These are phyloP conservation scores for Microtus oregoni DNA, from an alignment of 2,113 vertebrate species.

Conservation along the genomic window DNA sequence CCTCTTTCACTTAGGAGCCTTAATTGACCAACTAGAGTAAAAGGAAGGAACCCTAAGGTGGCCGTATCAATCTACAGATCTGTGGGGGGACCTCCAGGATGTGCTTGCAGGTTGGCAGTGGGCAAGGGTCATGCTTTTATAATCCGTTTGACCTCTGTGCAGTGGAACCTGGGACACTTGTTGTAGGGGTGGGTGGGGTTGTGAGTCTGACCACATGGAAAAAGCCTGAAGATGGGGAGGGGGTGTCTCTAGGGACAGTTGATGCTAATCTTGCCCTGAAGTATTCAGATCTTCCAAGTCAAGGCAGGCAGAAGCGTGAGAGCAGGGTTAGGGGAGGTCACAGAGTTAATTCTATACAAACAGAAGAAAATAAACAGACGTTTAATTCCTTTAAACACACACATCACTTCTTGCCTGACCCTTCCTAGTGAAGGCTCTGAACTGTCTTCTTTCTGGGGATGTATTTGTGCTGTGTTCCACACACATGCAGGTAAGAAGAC, in stretches of 20 bases:
- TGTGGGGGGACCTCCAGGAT: conserved; percentile 6
- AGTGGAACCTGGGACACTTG: not conserved
- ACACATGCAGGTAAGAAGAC: not conserved
- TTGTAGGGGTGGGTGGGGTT: conserved; percentile 52
- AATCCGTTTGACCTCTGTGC: conserved; percentile 49
- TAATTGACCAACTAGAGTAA: conserved; percentile 12
- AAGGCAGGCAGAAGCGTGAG: conserved; percentile 61
- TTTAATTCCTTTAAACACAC: conserved; percentile 57
- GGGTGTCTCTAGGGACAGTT: conserved; percentile 36
- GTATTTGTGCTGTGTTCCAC: not conserved
- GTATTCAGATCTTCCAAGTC: conserved; percentile 50
- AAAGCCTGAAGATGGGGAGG: conserved; percentile 63
- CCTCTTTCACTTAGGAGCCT: conserved; percentile 31
- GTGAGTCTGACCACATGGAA: conserved; percentile 52
- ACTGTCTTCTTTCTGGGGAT: not conserved
- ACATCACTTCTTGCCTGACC: not conserved
- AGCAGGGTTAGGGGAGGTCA: conserved; percentile 62
- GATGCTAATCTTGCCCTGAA: conserved; percentile 64
- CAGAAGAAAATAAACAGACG: conserved; percentile 72
- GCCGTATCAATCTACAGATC: not conserved
- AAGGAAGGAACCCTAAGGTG: not conserved
- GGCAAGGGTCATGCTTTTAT: conserved; percentile 71
- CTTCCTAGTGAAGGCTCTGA: not conserved
- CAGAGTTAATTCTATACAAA: conserved; percentile 73
- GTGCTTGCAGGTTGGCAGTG: not conserved